Base-by-base conservation (phyloP, 2,797 vertebrate species). In the Sebastes hopkinsi region DNA sequence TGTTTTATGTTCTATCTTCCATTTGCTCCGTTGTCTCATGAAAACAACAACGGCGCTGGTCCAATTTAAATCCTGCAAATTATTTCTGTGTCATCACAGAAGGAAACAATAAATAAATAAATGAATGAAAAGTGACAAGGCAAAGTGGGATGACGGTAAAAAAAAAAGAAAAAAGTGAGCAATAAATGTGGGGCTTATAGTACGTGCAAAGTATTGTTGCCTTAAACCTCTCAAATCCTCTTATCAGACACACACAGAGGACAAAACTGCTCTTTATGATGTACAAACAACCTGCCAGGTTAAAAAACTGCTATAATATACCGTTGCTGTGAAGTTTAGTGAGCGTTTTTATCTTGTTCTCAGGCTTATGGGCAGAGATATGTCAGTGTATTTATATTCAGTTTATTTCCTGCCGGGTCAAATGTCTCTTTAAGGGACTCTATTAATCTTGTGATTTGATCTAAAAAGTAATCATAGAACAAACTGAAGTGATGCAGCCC, bases 211-310 rank as follows among this genome's bases (percentile, higher is more conserved):
- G 83, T 84, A 74, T 85, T 84, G 79, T 58, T 82, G 79, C 78
- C 67, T 83, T 88, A 83, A 89, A 86, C 42, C 73, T 74, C 60
- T 69, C 30, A 86, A 91, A 92, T 92, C 84, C 79, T 90, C 81
- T 92, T 91, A 92, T 94, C 92, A 84, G 85, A 89, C 77, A 29
- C 70, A 80, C 36, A 56, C 84, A 90, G 89, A 85, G 71, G 75
- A 88, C 77, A 77, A 62, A 88, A 80, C 72, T 34, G 30, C 50
- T 67, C 56, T 83, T 83, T 82, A 86, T 82, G 80, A 86, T 87
- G 79, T 79, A 76, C 66, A 82, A 90, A 66, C 67, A 75, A 54
- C 16, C 34, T 30, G 69, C 11, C 12, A 82, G 67, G 75, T 79
- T 64, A 25, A 80, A 79, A 73, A 74, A 56, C 20, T 25, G 16